Evolutionary conservation across 2,888 invertebrate genomes (phyloP).

Genomic region (Tethea ocularis): DNA sequence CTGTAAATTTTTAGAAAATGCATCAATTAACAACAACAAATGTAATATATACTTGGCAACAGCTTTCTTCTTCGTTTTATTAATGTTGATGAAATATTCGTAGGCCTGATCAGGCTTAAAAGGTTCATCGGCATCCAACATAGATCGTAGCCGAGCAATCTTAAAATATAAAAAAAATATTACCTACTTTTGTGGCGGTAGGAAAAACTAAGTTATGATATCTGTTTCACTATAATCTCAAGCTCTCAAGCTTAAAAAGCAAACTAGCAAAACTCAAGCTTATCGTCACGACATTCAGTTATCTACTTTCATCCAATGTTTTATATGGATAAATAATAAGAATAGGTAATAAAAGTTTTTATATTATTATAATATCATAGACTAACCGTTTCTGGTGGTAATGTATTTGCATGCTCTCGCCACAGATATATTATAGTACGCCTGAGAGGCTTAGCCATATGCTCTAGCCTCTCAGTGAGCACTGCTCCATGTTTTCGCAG

Average conservation of each 20-base stretch:
- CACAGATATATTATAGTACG: conserved; percentile 66
- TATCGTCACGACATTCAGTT: too few species aligned
- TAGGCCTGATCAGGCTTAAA: conserved; percentile 78
- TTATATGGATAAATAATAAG: too few species aligned
- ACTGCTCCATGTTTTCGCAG: conserved; percentile 62
- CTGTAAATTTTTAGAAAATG: not conserved
- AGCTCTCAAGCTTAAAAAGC: too few species aligned
- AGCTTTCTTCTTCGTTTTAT: conserved; percentile 59
- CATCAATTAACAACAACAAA: not conserved
- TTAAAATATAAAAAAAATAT: conserved; percentile 31
- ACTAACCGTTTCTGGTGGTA: conserved; percentile 67
- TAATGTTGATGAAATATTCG: conserved; percentile 69
- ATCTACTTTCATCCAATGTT: too few species aligned
- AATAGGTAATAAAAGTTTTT: too few species aligned
- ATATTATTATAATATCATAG: too few species aligned
- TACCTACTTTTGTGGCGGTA: not conserved
- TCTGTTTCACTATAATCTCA: too few species aligned
- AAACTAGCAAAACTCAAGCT: too few species aligned
- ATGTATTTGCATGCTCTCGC: conserved; percentile 59
- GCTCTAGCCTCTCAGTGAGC: conserved; percentile 68
- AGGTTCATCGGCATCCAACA: conserved; percentile 75
- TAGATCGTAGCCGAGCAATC: conserved; percentile 65
- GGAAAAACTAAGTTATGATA: too few species aligned
- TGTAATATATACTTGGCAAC: conserved; percentile 42
- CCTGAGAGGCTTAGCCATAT: conserved; percentile 62